Evolutionary conservation across 2,888 invertebrate genomes (phyloP).

Genomic region (Bedellia somnulentella): DNA sequence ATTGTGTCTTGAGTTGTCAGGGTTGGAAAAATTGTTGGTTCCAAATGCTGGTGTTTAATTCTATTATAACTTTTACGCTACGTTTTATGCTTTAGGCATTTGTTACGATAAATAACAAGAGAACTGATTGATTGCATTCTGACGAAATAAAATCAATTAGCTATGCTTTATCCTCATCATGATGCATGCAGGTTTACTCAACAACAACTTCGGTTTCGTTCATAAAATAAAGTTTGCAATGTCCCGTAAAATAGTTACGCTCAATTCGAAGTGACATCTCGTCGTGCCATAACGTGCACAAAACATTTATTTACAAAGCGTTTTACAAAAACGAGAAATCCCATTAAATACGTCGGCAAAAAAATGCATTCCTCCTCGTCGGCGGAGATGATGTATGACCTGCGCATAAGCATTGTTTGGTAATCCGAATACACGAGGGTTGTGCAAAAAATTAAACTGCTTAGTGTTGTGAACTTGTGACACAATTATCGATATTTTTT

Average conservation of each 20-base stretch:
- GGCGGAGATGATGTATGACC: constrained; percentile 43
- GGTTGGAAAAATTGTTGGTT: too few species aligned
- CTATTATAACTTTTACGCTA: too few species aligned
- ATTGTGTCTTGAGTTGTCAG: too few species aligned
- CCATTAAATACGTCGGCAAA: constrained; percentile 42
- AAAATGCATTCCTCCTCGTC: constrained; percentile 27
- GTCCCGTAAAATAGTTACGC: too few species aligned
- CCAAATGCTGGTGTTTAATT: too few species aligned
- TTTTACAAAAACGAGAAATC: constrained; percentile 34
- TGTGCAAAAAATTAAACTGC: constrained; percentile 29
- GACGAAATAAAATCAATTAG: neutral
- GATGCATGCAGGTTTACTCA: too few species aligned
- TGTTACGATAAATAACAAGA: too few species aligned
- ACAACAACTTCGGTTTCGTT: too few species aligned
- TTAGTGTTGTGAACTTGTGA: constrained; percentile 6
- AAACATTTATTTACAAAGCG: constrained; percentile 13
- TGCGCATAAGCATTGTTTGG: constrained; percentile 43
- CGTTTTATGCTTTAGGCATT: too few species aligned
- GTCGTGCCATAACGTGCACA: neutral
- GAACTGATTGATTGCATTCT: too few species aligned
- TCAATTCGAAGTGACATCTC: constrained; percentile 1
- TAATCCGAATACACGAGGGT: constrained; percentile 28
- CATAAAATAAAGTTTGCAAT: too few species aligned
- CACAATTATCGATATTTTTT: constrained; percentile 8
- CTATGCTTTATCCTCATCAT: neutral